Evolutionary conservation across 2,888 invertebrate genomes (phyloP).

Genomic region (Drosophila prostipennis): DNA sequence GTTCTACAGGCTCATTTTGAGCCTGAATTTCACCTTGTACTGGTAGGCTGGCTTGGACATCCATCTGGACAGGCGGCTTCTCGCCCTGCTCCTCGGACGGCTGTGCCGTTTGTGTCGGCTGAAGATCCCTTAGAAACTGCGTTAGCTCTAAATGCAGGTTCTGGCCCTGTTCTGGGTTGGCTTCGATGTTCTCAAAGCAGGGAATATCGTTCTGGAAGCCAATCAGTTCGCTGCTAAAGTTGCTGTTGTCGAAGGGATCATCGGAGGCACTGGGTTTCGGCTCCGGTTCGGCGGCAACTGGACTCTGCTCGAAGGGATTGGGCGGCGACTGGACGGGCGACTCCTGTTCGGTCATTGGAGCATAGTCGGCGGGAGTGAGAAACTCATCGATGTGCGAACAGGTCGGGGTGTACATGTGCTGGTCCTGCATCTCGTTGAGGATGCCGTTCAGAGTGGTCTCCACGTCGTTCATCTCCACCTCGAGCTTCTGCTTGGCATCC

Average conservation of each 20-base stretch:
- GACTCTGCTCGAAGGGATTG: constrained; percentile 48
- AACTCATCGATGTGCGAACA: constrained; percentile 77
- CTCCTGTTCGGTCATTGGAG: constrained; percentile 67
- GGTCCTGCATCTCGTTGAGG: constrained; percentile 81
- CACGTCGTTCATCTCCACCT: constrained; percentile 78
- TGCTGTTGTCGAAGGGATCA: constrained; percentile 61
- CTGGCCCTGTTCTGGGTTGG: constrained; percentile 46
- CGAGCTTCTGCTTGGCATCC: constrained; percentile 62
- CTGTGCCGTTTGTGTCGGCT: constrained; percentile 37
- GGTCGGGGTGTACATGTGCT: constrained; percentile 78
- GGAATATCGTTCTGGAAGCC: constrained; percentile 82
- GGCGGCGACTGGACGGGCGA: constrained; percentile 48
- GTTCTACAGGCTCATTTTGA: background rate
- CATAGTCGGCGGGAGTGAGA: constrained; percentile 77
- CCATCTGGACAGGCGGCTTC: background rate
- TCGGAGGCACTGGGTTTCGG: constrained; percentile 18
- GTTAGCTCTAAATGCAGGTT: constrained; percentile 68
- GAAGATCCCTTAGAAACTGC: constrained; percentile 68
- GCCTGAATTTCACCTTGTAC: background rate
- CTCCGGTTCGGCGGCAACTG: background rate
- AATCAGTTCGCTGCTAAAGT: constrained; percentile 77
- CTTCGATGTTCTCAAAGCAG: constrained; percentile 79
- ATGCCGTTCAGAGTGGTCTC: constrained; percentile 80
- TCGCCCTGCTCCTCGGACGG: background rate
- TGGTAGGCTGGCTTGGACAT: background rate